Conservation (phyloP, 2,888 invertebrate species). For the Drosophila subsilvestris region DNA sequence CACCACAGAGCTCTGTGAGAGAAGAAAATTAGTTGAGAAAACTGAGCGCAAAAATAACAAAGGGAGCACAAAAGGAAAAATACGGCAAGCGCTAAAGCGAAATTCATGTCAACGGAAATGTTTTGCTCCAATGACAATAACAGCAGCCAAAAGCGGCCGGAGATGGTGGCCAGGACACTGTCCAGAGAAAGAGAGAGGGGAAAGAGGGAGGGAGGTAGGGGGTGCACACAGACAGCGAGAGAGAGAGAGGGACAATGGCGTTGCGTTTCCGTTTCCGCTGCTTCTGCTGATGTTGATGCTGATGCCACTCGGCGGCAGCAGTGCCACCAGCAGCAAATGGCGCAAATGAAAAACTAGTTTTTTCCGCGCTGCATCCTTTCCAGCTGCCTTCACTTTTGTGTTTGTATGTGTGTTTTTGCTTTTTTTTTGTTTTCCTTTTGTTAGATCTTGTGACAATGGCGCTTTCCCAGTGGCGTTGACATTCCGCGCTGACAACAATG, state of each 20-base stretch:
- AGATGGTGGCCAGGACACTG: constrained; percentile 42
- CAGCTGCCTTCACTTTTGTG: constrained; percentile 26
- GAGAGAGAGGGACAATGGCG: constrained; percentile 62
- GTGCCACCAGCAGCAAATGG: constrained; percentile 50
- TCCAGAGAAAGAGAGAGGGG: constrained; percentile 29
- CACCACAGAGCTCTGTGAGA: constrained; percentile 27
- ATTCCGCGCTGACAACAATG: constrained; percentile 53
- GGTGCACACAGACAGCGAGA: constrained; percentile 24
- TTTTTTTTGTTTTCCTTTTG: constrained; percentile 9
- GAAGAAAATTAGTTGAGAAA: constrained; percentile 25
- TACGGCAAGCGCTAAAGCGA: constrained; percentile 39
- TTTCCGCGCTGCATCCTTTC: constrained; percentile 40
- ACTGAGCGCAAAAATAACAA: constrained; percentile 20
- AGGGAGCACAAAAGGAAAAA: constrained; percentile 12
- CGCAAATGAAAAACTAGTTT: constrained; percentile 70
- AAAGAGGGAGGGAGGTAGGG: constrained; percentile 26
- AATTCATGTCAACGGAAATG: constrained; percentile 65
- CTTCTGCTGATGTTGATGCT: constrained; percentile 17
- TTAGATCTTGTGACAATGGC: constrained; percentile 38
- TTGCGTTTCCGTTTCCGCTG: constrained; percentile 73
- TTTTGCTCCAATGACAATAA: constrained; percentile 56
- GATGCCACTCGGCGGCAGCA: constrained; percentile 16
- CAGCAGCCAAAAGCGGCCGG: constrained; percentile 41
- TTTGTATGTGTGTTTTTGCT: constrained; percentile 26
- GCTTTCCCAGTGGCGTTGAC: constrained; percentile 40